Conservation (phyloP, 2,113 vertebrate genomes). For the Turdus rufiventris region DNA sequence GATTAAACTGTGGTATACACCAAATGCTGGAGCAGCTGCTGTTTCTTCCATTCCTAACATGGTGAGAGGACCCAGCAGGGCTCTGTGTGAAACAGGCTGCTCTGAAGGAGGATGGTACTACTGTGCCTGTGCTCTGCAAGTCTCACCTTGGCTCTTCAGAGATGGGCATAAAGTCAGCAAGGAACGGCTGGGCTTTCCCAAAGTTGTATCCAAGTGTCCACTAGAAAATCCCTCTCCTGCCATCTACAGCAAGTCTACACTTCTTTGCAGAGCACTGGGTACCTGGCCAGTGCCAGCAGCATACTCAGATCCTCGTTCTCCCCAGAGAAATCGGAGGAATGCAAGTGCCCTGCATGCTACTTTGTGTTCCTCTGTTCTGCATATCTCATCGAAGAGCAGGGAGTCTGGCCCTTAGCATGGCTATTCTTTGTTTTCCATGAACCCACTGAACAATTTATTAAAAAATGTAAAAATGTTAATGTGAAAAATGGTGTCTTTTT, state of each 20-base stretch:
- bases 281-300: not conserved
- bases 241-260: not conserved
- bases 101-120: fast-evolving
- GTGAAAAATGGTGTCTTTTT: not conserved
- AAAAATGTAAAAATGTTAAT: not conserved
- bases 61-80: not conserved
- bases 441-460: not conserved
- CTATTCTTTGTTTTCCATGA: not conserved
- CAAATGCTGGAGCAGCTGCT: not conserved
- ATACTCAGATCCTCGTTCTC: fast-evolving
- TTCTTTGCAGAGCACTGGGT: not conserved
- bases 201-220: not conserved
- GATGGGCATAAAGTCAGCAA: not conserved
- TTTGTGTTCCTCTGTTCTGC: not conserved
- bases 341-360: not conserved
- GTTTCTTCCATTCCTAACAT: not conserved
- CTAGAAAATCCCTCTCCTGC: not conserved
- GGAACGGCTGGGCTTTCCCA: not conserved
- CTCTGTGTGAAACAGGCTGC: not conserved
- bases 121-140: fast-evolving
- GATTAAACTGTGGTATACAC: not conserved
- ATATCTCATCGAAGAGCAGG: not conserved
- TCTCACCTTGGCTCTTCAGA: not conserved
- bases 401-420: fast-evolving
- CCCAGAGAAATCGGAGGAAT: fast-evolving